These are phyloP conservation scores for Lepidurus apus DNA, from an alignment of 1,140 invertebrate species.

Conservation along the genomic window DNA sequence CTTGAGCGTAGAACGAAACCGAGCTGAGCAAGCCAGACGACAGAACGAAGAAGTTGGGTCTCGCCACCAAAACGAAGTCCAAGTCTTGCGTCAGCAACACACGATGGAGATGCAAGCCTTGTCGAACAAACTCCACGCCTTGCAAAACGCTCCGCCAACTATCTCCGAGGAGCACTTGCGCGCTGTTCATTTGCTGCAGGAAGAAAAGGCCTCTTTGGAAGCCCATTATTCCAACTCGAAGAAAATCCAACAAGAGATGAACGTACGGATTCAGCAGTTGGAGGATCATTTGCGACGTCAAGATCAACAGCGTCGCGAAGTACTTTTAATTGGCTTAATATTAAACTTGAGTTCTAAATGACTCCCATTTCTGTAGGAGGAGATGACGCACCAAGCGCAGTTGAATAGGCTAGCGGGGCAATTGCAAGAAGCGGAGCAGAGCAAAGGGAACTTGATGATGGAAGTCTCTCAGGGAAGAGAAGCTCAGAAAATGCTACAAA, in stretches of 20 bases:
- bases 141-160: conserved; percentile 31
- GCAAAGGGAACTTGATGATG: background rate
- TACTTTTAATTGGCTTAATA: background rate
- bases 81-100: conserved; percentile 55
- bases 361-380: conserved; percentile 8
- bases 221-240: conserved; percentile 41
- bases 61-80: conserved; percentile 51
- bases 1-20: conserved; percentile 58
- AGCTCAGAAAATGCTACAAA: background rate
- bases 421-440: conserved; percentile 31
- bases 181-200: conserved; percentile 50
- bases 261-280: conserved; percentile 50
- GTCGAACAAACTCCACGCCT: conserved; percentile 47
- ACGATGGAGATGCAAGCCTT: conserved; percentile 50
- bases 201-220: conserved; percentile 51
- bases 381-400: conserved; percentile 23
- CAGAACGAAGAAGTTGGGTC: conserved; percentile 54
- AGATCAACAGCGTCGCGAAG: conserved; percentile 44
- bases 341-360: no score
- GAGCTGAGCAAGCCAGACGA: conserved; percentile 51
- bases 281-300: conserved; percentile 49
- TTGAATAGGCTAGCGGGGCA: background rate
- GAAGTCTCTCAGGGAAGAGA: conserved; percentile 21
- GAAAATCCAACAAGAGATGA: conserved; percentile 46
- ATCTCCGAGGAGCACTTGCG: conserved; percentile 50